Base-by-base conservation (phyloP, 2,113 vertebrate species). In the Nerophis lumbriciformis region DNA sequence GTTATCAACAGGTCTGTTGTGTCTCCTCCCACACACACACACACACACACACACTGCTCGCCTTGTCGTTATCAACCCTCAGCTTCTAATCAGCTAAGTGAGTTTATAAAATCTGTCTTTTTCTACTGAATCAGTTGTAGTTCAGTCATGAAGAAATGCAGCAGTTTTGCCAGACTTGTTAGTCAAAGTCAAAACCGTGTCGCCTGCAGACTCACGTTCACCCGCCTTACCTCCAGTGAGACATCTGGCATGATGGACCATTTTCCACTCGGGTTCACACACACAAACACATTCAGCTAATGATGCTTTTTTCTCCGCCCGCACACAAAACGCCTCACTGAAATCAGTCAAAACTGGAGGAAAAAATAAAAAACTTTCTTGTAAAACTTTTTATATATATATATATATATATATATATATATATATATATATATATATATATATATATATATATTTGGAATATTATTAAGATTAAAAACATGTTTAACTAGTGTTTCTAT, bases 241-340 rank as follows among this genome's bases (percentile, higher is more conserved):
- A 79, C 84, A 80, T 82, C 65, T 76, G 81, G 79, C 78, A 38
- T 44, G 60, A 75, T 55, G 65, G 75, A 37, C 65, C 65, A 72
- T 86, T 84, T 86, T 86, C 82, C 80, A 77, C 75, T 45, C 68
- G 71, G 71, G 71, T 78, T 82, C 77, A 83, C 84, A 76, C 56
- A 75, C 19, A 19, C 79, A 83, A 78, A 84, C 61, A 81, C 16
- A 76, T 69, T 39, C 19, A 62, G 53, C 56, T 79, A 77, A 86
- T 73, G 72, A 75, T 6, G 69, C 67, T 70, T n/a, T 56, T 65
- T 57, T 63, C 35, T 9, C 56, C 16, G 61, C 63, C 71, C 53
- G 61, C 67, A 59, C 65, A 71, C 53, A 35, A 66, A 48, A 70
- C 71, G 53, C 59, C 61, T 21, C 5, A 44, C 38, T 6, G 3